phyloP scores from a whole-genome alignment of 1,140 invertebrate species.

The Rhagoletis zephyria region DNA sequence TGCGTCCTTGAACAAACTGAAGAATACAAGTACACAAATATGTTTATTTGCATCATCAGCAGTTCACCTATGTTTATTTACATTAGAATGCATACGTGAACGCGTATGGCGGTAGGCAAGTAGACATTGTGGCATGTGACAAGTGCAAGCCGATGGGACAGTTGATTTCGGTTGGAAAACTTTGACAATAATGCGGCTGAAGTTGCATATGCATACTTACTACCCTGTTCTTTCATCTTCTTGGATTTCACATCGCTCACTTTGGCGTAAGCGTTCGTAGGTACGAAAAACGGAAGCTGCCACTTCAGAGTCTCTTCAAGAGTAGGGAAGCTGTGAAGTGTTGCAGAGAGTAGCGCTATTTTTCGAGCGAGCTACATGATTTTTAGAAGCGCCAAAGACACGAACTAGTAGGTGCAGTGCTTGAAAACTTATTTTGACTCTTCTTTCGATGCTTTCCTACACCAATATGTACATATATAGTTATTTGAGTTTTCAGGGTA shows the following conservation, averaged over 20 bases:
- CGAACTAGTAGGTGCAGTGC: too few species aligned
- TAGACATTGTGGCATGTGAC: conserved; percentile 4
- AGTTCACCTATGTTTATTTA: conserved; percentile 20
- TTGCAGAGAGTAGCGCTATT: neutral
- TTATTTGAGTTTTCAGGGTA: neutral
- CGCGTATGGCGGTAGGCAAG: neutral
- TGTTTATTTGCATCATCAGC: neutral
- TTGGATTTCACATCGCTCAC: neutral
- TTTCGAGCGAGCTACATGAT: neutral
- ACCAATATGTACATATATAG: too few species aligned
- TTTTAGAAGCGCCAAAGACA: conserved; percentile 5
- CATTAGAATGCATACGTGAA: conserved; percentile 8
- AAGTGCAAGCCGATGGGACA: neutral
- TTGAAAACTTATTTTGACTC: neutral
- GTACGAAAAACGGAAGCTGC: conserved; percentile 2
- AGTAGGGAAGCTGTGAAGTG: conserved; percentile 19
- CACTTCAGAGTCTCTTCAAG: conserved; percentile 7
- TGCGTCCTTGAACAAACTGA: neutral
- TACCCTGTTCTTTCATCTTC: neutral
- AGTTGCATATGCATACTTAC: conserved; percentile 14
- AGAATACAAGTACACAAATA: neutral
- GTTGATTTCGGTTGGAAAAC: conserved; percentile 17
- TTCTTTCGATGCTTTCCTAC: neutral
- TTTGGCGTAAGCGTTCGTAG: neutral
- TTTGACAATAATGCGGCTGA: neutral